Evolutionary conservation across 2,113 vertebrate species (phyloP).

Genomic region (Ptychochromis oligacanthus): DNA sequence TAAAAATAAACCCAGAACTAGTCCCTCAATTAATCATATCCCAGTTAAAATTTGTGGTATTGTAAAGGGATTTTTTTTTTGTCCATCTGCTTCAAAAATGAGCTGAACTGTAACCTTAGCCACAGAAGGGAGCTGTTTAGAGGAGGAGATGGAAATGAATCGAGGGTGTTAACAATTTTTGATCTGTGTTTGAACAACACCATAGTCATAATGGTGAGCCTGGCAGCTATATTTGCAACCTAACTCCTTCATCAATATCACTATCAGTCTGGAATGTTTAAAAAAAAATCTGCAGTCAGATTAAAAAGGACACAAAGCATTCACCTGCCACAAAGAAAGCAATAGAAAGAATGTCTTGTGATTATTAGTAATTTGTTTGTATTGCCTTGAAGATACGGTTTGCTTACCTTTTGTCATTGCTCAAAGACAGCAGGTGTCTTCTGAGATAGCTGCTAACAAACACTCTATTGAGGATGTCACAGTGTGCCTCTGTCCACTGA

Average conservation of each 20-base stretch:
- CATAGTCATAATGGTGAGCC: neutral
- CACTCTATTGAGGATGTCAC: constrained; percentile 58
- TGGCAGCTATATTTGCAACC: constrained; percentile 6
- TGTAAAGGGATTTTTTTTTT: constrained; percentile 31
- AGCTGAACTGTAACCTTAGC: constrained; percentile 31
- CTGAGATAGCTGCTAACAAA: constrained; percentile 55
- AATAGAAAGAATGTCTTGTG: neutral
- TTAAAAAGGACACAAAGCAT: neutral
- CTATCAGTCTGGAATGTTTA: neutral
- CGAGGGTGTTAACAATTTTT: constrained; percentile 10
- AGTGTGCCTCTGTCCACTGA: constrained; percentile 52
- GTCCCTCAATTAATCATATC: constrained; percentile 69
- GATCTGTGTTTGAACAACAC: constrained; percentile 5
- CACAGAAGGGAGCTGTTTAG: neutral
- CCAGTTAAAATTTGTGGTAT: constrained; percentile 44
- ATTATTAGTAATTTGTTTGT: constrained; percentile 7
- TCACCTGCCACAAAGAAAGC: neutral
- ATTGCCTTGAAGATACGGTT: neutral
- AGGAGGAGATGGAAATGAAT: constrained; percentile 4
- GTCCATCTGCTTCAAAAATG: constrained; percentile 24
- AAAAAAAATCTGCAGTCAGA: neutral
- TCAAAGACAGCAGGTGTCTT: constrained; percentile 51
- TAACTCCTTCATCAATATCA: neutral
- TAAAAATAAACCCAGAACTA: constrained; percentile 59
- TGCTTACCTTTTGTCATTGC: constrained; percentile 6